A percentile compares a stretch with the other conserved stretches of the same genome.
These are phyloP conservation scores for Trypoxylus dichotomus DNA, from an alignment of 1,140 invertebrate species.

Conservation along the genomic window DNA sequence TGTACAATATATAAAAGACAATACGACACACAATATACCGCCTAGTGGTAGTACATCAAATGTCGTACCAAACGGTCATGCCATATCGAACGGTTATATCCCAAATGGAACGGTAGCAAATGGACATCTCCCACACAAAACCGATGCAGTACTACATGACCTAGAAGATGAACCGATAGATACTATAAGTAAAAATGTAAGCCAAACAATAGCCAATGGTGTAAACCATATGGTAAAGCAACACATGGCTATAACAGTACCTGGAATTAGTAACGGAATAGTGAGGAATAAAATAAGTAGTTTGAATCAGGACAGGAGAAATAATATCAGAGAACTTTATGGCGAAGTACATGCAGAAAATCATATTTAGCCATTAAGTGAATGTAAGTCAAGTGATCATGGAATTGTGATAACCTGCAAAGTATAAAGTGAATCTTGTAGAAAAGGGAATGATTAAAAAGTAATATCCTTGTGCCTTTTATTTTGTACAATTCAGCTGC, in stretches of 20 bases:
- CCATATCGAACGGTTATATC: slow-evolving; percentile 36
- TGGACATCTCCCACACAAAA: slow-evolving; percentile 20
- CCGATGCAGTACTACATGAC: slow-evolving; percentile 44
- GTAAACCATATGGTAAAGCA: slow-evolving; percentile 40
- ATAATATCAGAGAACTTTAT: slow-evolving; percentile 42
- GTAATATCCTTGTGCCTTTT: slow-evolving; percentile 12
- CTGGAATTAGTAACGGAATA: slow-evolving; percentile 36
- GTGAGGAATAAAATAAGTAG: slow-evolving; percentile 30
- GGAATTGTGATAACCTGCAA: slow-evolving; percentile 29
- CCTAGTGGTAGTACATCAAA: slow-evolving; percentile 32
- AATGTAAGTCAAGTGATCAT: slow-evolving; percentile 23
- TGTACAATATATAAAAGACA: slow-evolving; percentile 59
- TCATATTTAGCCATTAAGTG: slow-evolving; percentile 28
- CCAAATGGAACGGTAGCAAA: slow-evolving; percentile 38
- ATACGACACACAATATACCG: slow-evolving; percentile 40
- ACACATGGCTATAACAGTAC: slow-evolving; percentile 16
- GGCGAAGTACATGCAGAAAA: slow-evolving; percentile 38
- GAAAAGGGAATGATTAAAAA: background rate
- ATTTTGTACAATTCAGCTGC: slow-evolving; percentile 11
- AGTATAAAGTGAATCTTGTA: background rate
- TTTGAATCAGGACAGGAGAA: slow-evolving; percentile 35
- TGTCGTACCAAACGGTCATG: slow-evolving; percentile 33
- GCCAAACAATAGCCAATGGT: slow-evolving; percentile 48
- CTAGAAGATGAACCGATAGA: slow-evolving; percentile 44
- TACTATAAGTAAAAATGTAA: slow-evolving; percentile 44